These are phyloP conservation scores for Nemotelus pantherinus DNA, from an alignment of 2,888 invertebrate genomes.

Conservation along the genomic window DNA sequence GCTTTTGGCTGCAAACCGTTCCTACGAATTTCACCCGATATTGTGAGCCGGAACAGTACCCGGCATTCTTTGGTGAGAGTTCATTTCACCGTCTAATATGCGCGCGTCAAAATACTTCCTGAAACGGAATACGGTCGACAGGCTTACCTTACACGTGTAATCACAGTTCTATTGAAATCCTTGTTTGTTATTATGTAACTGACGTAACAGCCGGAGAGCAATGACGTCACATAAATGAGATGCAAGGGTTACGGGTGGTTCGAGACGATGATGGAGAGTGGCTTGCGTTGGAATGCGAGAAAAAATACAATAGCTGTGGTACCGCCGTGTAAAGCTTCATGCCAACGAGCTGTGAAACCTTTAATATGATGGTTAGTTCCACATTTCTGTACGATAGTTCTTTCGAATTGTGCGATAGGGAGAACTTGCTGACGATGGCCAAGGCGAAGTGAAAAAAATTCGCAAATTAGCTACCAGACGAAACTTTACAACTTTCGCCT, in stretches of 20 bases:
- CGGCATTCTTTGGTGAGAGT: conserved; percentile 1
- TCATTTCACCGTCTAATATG: conserved; percentile 21
- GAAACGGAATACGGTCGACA: background rate
- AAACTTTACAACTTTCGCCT: too few relatives aligned
- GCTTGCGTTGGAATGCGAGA: background rate
- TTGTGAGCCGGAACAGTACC: conserved; percentile 32
- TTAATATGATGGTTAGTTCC: too few relatives aligned
- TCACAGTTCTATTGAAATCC: conserved; percentile 2
- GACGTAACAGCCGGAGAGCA: conserved; percentile 18
- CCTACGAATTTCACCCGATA: conserved; percentile 10
- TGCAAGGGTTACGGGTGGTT: background rate
- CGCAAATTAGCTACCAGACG: too few relatives aligned
- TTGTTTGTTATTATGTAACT: conserved; percentile 10
- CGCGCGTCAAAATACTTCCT: conserved; percentile 33
- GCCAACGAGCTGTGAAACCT: too few relatives aligned
- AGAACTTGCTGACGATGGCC: too few relatives aligned
- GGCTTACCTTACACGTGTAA: conserved; percentile 27
- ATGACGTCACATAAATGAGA: conserved; percentile 22
- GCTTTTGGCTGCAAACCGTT: background rate
- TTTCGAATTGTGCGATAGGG: too few relatives aligned
- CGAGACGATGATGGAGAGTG: background rate
- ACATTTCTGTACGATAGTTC: too few relatives aligned
- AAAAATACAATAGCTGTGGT: too few relatives aligned
- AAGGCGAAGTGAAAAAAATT: too few relatives aligned
- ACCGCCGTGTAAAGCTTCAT: too few relatives aligned